phyloP scores from a whole-genome alignment of 1,140 invertebrate genomes.

The Archivesica marissinica region DNA sequence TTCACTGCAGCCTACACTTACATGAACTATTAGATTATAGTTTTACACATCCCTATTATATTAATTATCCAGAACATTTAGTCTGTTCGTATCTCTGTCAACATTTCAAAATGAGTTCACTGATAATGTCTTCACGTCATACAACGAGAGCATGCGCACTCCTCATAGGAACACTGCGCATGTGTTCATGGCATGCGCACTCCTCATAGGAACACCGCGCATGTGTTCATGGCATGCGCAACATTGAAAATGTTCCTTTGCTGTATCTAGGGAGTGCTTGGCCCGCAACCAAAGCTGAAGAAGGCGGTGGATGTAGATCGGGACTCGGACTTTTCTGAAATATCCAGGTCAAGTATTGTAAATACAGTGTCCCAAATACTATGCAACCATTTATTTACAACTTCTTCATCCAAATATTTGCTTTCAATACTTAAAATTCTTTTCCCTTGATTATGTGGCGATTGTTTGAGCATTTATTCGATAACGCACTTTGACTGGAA shows the following conservation, averaged over 20 bases:
- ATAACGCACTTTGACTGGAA: slow-evolving; percentile 63
- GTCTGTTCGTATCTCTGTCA: no score
- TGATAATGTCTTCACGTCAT: not conserved
- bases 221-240: slow-evolving; percentile 51
- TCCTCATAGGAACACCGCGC: not conserved
- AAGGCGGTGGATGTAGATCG: slow-evolving; percentile 54
- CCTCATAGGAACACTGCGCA: not conserved
- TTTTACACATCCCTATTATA: no score
- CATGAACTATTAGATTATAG: no score
- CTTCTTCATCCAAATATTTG: slow-evolving; percentile 13
- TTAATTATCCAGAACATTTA: no score
- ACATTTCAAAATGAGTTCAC: no score
- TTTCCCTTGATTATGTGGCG: slow-evolving; percentile 16
- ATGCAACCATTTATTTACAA: slow-evolving; percentile 1
- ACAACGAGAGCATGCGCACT: slow-evolving; percentile 1
- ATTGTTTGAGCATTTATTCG: slow-evolving; percentile 44
- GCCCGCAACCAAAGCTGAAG: slow-evolving; percentile 42
- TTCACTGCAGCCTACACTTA: no score
- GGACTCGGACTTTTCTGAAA: slow-evolving; percentile 56
- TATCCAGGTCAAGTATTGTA: slow-evolving; percentile 51
- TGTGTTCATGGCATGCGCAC: slow-evolving; percentile 50
- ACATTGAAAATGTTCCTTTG: slow-evolving; percentile 35
- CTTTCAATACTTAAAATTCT: not conserved
- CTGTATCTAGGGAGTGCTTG: slow-evolving; percentile 43
- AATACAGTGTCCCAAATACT: slow-evolving; percentile 29